phyloP scores from a whole-genome alignment of 2,113 vertebrate species.

The Lagopus leucura region DNA sequence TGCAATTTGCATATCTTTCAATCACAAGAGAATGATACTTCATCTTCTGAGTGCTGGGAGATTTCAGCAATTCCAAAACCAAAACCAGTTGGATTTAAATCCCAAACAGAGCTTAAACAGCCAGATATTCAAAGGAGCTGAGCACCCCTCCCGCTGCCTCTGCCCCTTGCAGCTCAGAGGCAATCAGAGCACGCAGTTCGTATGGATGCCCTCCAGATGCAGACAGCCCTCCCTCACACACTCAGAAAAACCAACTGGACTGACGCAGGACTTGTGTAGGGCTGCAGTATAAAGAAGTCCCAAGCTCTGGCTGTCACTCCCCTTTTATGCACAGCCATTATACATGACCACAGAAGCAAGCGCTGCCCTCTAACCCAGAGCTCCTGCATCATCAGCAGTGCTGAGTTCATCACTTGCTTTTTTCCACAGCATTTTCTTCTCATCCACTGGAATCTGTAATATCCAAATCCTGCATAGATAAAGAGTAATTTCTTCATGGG shows the following conservation, averaged over 20 bases:
- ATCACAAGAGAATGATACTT: not conserved
- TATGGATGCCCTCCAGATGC: not conserved
- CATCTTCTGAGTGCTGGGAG: not conserved
- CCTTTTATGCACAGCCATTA: not conserved
- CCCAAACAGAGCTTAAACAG: not conserved
- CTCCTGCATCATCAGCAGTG: not conserved
- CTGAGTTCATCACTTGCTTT: not conserved
- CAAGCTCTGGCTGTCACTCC: not conserved
- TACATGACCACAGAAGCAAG: not conserved
- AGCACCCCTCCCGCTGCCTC: not conserved
- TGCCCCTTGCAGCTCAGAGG: not conserved
- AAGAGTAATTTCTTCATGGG: not conserved
- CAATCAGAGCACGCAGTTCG: not conserved
- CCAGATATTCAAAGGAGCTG: not conserved
- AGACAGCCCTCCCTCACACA: not conserved
- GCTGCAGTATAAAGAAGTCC: not conserved
- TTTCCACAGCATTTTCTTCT: not conserved
- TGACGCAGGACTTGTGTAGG: accelerated
- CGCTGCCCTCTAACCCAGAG: not conserved
- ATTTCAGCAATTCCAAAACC: not conserved
- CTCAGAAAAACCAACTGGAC: accelerated
- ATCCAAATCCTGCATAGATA: not conserved
- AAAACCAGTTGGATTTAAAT: not conserved
- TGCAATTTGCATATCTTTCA: not conserved
- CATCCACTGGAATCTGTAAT: not conserved